Base-by-base conservation (phyloP, 2,888 invertebrate species). In the Drosophila nr. perissopoda region DNA sequence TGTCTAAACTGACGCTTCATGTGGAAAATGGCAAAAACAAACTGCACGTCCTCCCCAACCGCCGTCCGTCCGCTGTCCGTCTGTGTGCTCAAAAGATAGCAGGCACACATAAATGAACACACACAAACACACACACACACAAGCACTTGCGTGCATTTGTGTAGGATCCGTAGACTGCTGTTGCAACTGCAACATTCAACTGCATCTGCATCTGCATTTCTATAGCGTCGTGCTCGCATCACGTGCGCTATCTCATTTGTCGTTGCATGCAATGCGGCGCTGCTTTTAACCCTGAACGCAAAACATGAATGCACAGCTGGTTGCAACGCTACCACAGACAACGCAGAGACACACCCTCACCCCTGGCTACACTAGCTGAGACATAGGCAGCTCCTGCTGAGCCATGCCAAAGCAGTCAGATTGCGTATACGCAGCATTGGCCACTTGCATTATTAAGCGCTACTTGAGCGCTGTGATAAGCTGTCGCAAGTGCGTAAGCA, bases 1-100 rank as follows among this genome's bases (percentile, higher is more conserved):
- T 91, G 91, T 91, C 90, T 83, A 90, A 91, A 83, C 76, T 89
- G 88, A 89, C 89, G 89, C 89, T 88, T 91, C 78, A 80, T 89
- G 82, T 78, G 70, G 74, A 80, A 78, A 82, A 78, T 72, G 70
- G 60, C 64, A 69, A 86, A 81, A 75, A 67, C 76, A 80, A 85
- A 76, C 83, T 82, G 77, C 57, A 68, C 42, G 49, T 49, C 54
- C 54, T 48, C 31, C 72, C 53, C 60, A 8, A 8, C 45, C 25
- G 7, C 1, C 45, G 45, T 16, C 45, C 45, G 45, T 16, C 45
- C 8, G 8, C 25, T 25, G 45, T 45, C 58, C 36, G 36, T 58
- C 45, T 60, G 59, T 61, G 33, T 64, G 51, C 49, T 59, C n/a
- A 64, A 71, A 68, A 73, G 77, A 71, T 75, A 62, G 51, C 57